phyloP scores from a whole-genome alignment of 1,140 invertebrate species.

The Heliothis virescens region DNA sequence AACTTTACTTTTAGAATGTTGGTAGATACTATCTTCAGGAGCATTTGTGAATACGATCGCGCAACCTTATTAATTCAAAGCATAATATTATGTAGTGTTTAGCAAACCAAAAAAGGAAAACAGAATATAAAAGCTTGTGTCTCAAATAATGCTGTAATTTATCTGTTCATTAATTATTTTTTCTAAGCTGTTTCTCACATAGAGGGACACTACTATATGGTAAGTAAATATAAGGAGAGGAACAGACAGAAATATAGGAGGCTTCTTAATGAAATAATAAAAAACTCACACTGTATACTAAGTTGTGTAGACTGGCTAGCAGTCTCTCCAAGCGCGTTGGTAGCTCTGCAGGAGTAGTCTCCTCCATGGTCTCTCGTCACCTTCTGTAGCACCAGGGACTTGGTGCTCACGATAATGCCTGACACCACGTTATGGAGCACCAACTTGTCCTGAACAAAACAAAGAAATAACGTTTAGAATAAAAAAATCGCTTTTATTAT shows the following conservation, averaged over 20 bases:
- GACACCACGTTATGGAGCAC: slow-evolving; percentile 94
- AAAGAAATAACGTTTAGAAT: neutral
- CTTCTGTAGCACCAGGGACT: slow-evolving; percentile 94
- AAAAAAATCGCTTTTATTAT: neutral
- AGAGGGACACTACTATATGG: too few relatives aligned
- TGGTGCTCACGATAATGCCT: slow-evolving; percentile 94
- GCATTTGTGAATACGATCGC: too few relatives aligned
- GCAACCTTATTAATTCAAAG: too few relatives aligned
- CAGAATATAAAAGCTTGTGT: too few relatives aligned
- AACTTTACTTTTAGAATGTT: too few relatives aligned
- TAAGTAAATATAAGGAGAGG: too few relatives aligned
- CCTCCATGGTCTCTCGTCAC: slow-evolving; percentile 93
- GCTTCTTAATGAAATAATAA: neutral
- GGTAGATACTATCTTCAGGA: too few relatives aligned
- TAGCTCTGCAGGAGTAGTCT: slow-evolving; percentile 93
- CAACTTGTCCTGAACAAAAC: slow-evolving; percentile 88
- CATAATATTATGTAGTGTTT: neutral
- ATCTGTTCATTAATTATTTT: too few relatives aligned
- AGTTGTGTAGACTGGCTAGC: slow-evolving; percentile 91
- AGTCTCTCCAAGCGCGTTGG: slow-evolving; percentile 94
- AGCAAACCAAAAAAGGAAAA: too few relatives aligned
- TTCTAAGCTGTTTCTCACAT: too few relatives aligned
- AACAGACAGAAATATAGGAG: too few relatives aligned
- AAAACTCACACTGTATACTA: slow-evolving; percentile 93
- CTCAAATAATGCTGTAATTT: too few relatives aligned